Evolutionary conservation across 35 echinoderm and acorn worm species (phyloP).

Genomic region (Ophioderma brevispina): DNA sequence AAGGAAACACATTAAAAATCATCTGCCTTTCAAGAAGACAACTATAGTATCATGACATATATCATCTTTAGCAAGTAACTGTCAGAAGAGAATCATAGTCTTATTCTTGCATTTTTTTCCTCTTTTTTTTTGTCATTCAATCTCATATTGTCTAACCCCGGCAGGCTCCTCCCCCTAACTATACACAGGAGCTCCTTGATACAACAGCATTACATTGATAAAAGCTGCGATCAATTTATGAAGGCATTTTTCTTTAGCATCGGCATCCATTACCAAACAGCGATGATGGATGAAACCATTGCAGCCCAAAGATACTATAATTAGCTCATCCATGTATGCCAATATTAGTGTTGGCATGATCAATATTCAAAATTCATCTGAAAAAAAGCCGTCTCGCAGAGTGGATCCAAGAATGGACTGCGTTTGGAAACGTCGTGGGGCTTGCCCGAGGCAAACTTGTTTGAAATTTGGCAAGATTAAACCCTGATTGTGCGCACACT

Average conservation of each 20-base stretch:
- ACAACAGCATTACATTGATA: not conserved
- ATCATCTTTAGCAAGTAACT: too few species aligned
- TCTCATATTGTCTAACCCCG: not conserved
- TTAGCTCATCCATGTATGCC: not conserved
- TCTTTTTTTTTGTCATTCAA: too few species aligned
- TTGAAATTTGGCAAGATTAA: not conserved
- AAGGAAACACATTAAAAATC: too few species aligned
- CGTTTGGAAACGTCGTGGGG: not conserved
- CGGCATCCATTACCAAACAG: not conserved
- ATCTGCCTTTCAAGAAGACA: too few species aligned
- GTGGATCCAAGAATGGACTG: not conserved
- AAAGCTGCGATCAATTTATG: not conserved
- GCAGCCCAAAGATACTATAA: not conserved
- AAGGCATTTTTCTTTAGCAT: not conserved
- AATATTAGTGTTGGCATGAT: not conserved
- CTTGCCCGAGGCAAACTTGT: not conserved
- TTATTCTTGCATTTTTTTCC: too few species aligned
- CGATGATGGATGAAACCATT: not conserved
- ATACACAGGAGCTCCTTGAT: not conserved
- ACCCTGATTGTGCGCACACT: not conserved
- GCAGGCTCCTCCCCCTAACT: not conserved
- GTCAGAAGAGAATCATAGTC: too few species aligned
- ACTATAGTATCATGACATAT: too few species aligned
- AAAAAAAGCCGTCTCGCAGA: not conserved
- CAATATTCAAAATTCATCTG: conserved; percentile 11